Percentiles rank a stretch among this genome's conserved stretches.
Conservation (phyloP, 1,140 invertebrate genomes). For the Diorhabda elongata region DNA sequence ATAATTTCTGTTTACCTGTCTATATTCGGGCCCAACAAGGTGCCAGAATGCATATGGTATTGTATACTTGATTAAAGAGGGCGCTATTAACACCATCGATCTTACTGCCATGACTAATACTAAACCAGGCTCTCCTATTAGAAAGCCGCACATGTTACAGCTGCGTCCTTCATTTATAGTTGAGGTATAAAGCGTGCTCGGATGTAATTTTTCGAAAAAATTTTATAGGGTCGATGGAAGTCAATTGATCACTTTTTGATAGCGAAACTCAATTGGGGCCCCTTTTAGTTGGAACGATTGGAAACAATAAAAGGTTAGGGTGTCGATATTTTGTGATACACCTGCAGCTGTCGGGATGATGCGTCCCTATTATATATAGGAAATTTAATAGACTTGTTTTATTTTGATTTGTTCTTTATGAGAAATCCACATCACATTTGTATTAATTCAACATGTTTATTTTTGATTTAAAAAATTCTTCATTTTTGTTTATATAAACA, state of each 20-base stretch:
- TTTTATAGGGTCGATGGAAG: not conserved
- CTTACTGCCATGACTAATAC: conserved; percentile 34
- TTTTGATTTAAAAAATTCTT: no score
- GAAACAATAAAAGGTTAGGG: not conserved
- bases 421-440: no score
- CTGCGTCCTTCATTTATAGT: conserved; percentile 31
- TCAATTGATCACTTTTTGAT: conserved; percentile 7
- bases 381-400: no score
- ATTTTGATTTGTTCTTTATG: no score
- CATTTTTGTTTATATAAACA: no score
- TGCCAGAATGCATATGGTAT: conserved; percentile 24
- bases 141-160: conserved; percentile 28
- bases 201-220: conserved; percentile 12
- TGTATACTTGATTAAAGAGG: conserved; percentile 31
- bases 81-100: conserved; percentile 33
- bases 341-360: no score
- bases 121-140: conserved; percentile 29
- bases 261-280: not conserved
- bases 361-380: no score
- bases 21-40: conserved; percentile 10
- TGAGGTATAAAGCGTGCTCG: conserved; percentile 9
- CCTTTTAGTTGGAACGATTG: not conserved
- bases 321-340: no score
- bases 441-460: no score
- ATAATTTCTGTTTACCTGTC: conserved; percentile 20